Base-by-base conservation (phyloP, 2,888 invertebrate genomes). In the Lamproptera curius region DNA sequence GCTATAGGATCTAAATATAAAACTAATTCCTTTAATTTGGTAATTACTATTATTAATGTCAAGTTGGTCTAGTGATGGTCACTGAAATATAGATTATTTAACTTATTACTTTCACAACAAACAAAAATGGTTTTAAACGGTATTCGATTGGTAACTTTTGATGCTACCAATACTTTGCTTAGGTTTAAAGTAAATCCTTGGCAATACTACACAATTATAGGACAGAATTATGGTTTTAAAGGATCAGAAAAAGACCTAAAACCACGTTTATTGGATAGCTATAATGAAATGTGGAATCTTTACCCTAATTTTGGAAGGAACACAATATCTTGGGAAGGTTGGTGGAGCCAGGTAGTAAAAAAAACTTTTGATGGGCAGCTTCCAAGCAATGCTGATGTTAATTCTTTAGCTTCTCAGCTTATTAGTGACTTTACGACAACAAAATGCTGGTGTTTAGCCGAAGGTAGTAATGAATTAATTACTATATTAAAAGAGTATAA, bases 161-260 rank as follows among this genome's bases (percentile, higher is more conserved):
- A 97, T 77, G 93, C 94, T 44, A 97, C 95, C 10, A 95, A 95
- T 59, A 97, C 97, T 0, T 76, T 97, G 35, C 75, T 97, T 26
- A 90, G 91, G 61, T 93, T 95, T 63, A 89, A 90, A 40, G 79
- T 89, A 9, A 86, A 91, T 41, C 92, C 93, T n/a, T 94, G 93
- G 59, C 88, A 92, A 56, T 92, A 93, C 67, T 97, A 97, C 73
- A 89, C 91, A 6, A 86, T 90, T 53, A 89, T 94, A 46, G 96
- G 93, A 2, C 84, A 88, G 3, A 83, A 91, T 46, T 90, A 94
- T 70, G 96, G 96, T 0, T 88, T 93, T 23, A 66, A 78, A 35
- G 90, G 91, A 42, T 90, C 92, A 51, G 63, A 61, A 13, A 57
- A 65, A 15, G 83, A 89, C 26, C 74, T 90, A 10, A 85, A 90